Conservation (phyloP, 2,113 vertebrate genomes). For the Morone saxatilis region DNA sequence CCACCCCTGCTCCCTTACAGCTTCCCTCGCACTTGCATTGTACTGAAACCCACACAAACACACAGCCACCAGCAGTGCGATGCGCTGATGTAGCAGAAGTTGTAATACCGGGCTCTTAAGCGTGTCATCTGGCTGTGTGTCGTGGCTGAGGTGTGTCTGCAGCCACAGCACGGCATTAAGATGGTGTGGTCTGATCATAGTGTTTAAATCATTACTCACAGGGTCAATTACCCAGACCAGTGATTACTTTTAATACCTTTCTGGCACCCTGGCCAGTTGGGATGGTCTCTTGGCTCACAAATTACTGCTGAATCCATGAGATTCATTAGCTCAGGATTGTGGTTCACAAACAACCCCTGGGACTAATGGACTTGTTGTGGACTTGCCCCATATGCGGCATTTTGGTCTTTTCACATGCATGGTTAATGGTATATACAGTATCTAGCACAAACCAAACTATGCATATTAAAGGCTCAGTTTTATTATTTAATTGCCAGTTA, state of each 20-base stretch:
- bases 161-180: slow-evolving; percentile 64
- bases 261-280: slow-evolving; percentile 54
- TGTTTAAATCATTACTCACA: slow-evolving; percentile 79
- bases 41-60: slow-evolving; percentile 39
- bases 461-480: neutral
- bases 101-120: slow-evolving; percentile 60
- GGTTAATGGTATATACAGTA: neutral
- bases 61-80: slow-evolving; percentile 2
- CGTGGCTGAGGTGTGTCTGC: slow-evolving; percentile 70
- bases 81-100: slow-evolving; percentile 68
- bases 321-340: slow-evolving; percentile 58
- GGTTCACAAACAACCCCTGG: slow-evolving; percentile 47
- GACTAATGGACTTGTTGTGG: slow-evolving; percentile 36
- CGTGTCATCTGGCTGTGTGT: slow-evolving; percentile 70
- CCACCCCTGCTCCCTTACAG: neutral
- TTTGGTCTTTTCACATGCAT: slow-evolving; percentile 18
- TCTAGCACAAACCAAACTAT: too few relatives aligned
- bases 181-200: slow-evolving; percentile 77
- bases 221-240: slow-evolving; percentile 75
- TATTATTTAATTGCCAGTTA: neutral
- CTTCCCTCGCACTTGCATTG: neutral
- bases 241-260: slow-evolving; percentile 74
- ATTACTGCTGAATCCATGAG: slow-evolving; percentile 65
- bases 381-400: neutral
- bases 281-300: slow-evolving; percentile 61